Conservation (phyloP, 1,140 invertebrate genomes). For the Brachionus rubens region DNA sequence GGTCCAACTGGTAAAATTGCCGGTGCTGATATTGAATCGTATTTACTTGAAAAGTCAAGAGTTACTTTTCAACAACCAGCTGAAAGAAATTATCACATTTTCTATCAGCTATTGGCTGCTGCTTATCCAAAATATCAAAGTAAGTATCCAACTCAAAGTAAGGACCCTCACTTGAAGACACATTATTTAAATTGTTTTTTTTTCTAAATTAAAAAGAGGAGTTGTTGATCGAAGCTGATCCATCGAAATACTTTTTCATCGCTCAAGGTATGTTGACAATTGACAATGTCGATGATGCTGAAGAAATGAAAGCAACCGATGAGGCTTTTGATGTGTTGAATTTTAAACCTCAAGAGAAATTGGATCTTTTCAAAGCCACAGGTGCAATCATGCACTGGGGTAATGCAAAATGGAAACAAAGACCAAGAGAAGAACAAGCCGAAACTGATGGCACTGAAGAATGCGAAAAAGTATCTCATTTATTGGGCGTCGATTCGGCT, state of each 20-base stretch:
- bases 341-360: conserved; percentile 91
- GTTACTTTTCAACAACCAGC: conserved; percentile 92
- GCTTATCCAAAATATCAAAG: conserved; percentile 67
- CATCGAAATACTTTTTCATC: conserved; percentile 82
- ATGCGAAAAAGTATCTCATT: conserved; percentile 84
- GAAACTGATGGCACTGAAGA: conserved; percentile 94
- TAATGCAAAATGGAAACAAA: conserved; percentile 99
- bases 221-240: conserved; percentile 78
- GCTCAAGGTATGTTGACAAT: conserved; percentile 95
- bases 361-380: conserved; percentile 92
- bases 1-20: conserved; percentile 96
- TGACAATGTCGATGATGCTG: conserved; percentile 89
- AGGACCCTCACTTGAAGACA: too few species aligned
- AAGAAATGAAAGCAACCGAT: conserved; percentile 87
- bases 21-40: conserved; percentile 99
- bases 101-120: conserved; percentile 99
- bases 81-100: conserved; percentile 99
- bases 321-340: conserved; percentile 97
- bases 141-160: too few species aligned
- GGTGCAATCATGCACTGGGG: conserved; percentile 96
- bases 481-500: conserved; percentile 68
- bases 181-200: too few species aligned
- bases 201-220: too few species aligned
- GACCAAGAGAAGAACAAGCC: conserved; percentile 98
- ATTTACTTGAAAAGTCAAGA: conserved; percentile 99